These are phyloP conservation scores for Archips xylosteana DNA, from an alignment of 2,888 invertebrate genomes.

Conservation along the genomic window DNA sequence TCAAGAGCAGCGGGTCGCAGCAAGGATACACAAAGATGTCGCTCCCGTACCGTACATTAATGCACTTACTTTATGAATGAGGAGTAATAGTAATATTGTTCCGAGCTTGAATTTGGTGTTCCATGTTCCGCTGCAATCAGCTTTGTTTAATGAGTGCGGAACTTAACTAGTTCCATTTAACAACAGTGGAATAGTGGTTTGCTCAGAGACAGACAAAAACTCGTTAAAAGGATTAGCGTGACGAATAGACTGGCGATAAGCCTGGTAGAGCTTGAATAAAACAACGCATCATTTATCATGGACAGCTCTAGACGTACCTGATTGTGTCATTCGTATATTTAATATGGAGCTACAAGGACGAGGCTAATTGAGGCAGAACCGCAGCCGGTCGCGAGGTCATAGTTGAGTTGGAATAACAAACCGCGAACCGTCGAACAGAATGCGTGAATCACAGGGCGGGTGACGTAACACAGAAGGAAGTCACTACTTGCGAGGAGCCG, in stretches of 20 bases:
- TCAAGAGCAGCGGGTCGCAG: slow-evolving; percentile 74
- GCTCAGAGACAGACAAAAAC: slow-evolving; percentile 51
- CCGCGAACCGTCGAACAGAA: slow-evolving; percentile 62
- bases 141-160: slow-evolving; percentile 57
- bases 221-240: slow-evolving; percentile 53
- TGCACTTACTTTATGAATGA: slow-evolving; percentile 75
- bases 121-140: slow-evolving; percentile 63
- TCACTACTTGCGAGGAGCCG: slow-evolving; percentile 71
- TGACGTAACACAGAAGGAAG: slow-evolving; percentile 81
- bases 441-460: slow-evolving; percentile 72
- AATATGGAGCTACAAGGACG: slow-evolving; percentile 63
- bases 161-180: slow-evolving; percentile 55
- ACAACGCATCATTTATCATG: slow-evolving; percentile 53
- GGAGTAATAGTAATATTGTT: slow-evolving; percentile 75
- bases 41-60: slow-evolving; percentile 68
- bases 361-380: slow-evolving; percentile 46
- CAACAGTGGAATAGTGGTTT: slow-evolving; percentile 51
- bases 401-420: slow-evolving; percentile 60
- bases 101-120: slow-evolving; percentile 64
- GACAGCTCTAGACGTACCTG: slow-evolving; percentile 48
- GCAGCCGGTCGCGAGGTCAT: slow-evolving; percentile 61
- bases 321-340: slow-evolving; percentile 51
- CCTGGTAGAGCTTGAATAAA: slow-evolving; percentile 51
- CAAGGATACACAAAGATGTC: slow-evolving; percentile 70
- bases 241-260: slow-evolving; percentile 55